A percentile compares a stretch with the other conserved stretches of the same genome.
Conservation (phyloP, 1,140 invertebrate genomes). For the Micrasema longulum region DNA sequence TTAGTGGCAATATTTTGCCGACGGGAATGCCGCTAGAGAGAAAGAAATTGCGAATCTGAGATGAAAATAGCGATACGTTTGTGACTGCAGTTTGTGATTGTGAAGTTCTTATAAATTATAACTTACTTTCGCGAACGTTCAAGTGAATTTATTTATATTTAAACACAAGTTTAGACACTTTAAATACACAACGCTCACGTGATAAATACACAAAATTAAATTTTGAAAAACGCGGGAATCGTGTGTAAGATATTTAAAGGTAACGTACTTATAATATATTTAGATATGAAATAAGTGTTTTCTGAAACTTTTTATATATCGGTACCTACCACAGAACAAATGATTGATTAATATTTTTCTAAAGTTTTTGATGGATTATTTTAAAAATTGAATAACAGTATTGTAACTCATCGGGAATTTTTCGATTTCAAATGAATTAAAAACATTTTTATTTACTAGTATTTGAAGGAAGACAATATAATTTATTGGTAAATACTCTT, state of each 20-base stretch:
- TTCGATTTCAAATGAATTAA: too few relatives aligned
- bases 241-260: neutral
- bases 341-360: too few relatives aligned
- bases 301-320: neutral
- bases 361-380: too few relatives aligned
- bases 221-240: neutral
- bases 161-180: neutral
- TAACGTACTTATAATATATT: too few relatives aligned
- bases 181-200: neutral
- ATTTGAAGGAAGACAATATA: too few relatives aligned
- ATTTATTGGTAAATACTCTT: too few relatives aligned
- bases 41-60: conserved; percentile 13
- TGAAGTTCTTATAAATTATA: conserved; percentile 20
- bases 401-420: too few relatives aligned
- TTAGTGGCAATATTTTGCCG: conserved; percentile 14
- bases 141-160: conserved; percentile 14
- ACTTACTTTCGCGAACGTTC: conserved; percentile 10
- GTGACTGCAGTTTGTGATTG: conserved; percentile 22
- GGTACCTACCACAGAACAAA: neutral
- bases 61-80: conserved; percentile 14
- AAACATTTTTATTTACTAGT: too few relatives aligned
- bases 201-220: neutral
- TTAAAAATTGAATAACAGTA: too few relatives aligned
- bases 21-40: conserved; percentile 18
- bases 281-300: conserved; percentile 3